A percentile compares a stretch with the other conserved stretches of the same genome.
Evolutionary conservation across 92 coral and sea anemone genomes (phyloP).

Genomic region (Parazoanthus darwini): DNA sequence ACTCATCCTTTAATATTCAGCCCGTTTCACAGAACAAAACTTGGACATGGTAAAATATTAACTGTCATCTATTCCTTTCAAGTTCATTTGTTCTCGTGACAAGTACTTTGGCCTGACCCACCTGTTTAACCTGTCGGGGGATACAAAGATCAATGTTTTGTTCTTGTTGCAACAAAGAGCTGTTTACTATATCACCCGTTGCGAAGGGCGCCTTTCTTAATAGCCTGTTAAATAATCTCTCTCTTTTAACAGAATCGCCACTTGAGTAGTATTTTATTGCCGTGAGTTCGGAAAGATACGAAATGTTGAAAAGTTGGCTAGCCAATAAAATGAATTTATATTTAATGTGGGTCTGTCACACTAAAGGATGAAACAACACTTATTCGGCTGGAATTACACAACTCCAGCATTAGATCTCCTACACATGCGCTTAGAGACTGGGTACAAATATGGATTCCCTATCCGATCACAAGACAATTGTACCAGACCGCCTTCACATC

Average conservation of each 20-base stretch:
- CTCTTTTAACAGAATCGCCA: not conserved
- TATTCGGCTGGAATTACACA: too few relatives aligned
- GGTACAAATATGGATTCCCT: too few relatives aligned
- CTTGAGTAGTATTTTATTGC: not conserved
- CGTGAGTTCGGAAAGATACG: not conserved
- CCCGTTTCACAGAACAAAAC: not conserved
- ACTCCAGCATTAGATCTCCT: too few relatives aligned
- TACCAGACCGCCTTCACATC: too few relatives aligned
- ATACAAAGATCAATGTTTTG: not conserved
- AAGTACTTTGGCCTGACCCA: not conserved
- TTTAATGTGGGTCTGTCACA: not conserved
- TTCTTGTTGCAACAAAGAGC: not conserved
- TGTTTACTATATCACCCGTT: not conserved
- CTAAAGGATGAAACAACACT: too few relatives aligned
- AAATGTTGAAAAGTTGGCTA: not conserved
- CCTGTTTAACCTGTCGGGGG: not conserved
- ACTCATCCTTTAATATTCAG: too few relatives aligned
- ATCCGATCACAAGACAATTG: too few relatives aligned
- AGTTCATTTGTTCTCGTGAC: not conserved
- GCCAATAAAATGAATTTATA: not conserved
- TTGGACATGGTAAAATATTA: not conserved
- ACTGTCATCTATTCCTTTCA: not conserved
- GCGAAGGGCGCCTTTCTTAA: not conserved
- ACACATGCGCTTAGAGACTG: too few relatives aligned
- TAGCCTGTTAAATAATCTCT: not conserved